These are phyloP conservation scores for Apotomis turbidana DNA, from an alignment of 2,888 invertebrate genomes.

Conservation along the genomic window DNA sequence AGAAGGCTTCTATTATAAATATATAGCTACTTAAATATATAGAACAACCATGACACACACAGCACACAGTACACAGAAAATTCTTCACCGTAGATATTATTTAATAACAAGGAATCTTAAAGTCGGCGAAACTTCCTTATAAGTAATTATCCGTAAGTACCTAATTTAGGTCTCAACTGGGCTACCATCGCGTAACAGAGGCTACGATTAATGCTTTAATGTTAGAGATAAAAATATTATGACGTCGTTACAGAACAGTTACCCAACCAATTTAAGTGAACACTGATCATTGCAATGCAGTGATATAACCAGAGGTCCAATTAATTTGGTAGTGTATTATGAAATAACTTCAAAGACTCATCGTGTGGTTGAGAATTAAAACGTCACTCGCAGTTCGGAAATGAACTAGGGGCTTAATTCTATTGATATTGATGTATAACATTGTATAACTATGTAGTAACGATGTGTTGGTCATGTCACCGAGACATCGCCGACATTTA, in stretches of 20 bases:
- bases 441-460: too few relatives aligned
- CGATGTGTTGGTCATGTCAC: too few relatives aligned
- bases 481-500: too few relatives aligned
- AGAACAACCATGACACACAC: too few relatives aligned
- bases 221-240: slow-evolving; percentile 28
- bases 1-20: too few relatives aligned
- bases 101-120: slow-evolving; percentile 7
- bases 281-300: background rate
- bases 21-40: too few relatives aligned
- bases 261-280: slow-evolving; percentile 6
- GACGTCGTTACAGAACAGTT: slow-evolving; percentile 24
- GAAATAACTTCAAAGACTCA: background rate
- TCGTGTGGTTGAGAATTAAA: too few relatives aligned
- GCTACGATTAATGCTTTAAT: slow-evolving; percentile 18
- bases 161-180: slow-evolving; percentile 3
- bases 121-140: slow-evolving; percentile 17
- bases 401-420: too few relatives aligned
- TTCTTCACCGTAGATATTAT: background rate
- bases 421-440: too few relatives aligned
- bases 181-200: slow-evolving; percentile 15
- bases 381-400: too few relatives aligned
- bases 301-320: background rate
- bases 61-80: too few relatives aligned
- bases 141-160: background rate
- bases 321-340: background rate